Evolutionary conservation across 2,113 vertebrate species (phyloP), one percentile per base, ranked within the genome.

Genomic region (Burhinus bistriatus): DNA sequence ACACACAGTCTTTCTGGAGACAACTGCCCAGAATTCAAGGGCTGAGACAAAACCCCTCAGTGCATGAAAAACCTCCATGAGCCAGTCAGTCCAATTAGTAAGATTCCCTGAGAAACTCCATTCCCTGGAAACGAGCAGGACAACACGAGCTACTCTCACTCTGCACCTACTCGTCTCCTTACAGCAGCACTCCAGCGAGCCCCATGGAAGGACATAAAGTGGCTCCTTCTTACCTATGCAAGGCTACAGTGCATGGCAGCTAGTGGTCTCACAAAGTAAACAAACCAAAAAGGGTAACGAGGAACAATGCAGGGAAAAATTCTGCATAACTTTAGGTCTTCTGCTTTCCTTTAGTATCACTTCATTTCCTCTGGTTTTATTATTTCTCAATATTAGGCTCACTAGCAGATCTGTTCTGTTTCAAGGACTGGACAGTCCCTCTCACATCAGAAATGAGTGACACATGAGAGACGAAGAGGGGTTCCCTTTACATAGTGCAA

Each of bases 121-220:
- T 21, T 69, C 34, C 69, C 42, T 61, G 34, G 51, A 71, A 90
- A 44, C 2, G 22, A 30, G 40, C 45, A 82, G 19, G 52, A 29
- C 30, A 40, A 51, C 42, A 42, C 0, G 1, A 71, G 15, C 32
- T 59, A 11, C 55, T 83, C 40, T 62, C 47, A 17, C 27, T 27
- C 52, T 29, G 19, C n/a, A 84, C 9, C 21, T 23, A 62, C 58
- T 57, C 0, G 0, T 38, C 10, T 42, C n/a, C 65, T 29, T 25
- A 45, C 8, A 77, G 51, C 20, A 70, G n/a, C 25, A 45, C 25
- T 17, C 11, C 25, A 70, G 9, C 0, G 0, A 81, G 49, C 23
- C 36, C 22, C 1, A 2, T 0, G 3, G 10, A 66, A 38, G 9
- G 83, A 34, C 12, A 73, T 23, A 44, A 80, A 76, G 61, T 11